phyloP scores from a whole-genome alignment of 1,140 invertebrate species.

The Cepaea nemoralis region DNA sequence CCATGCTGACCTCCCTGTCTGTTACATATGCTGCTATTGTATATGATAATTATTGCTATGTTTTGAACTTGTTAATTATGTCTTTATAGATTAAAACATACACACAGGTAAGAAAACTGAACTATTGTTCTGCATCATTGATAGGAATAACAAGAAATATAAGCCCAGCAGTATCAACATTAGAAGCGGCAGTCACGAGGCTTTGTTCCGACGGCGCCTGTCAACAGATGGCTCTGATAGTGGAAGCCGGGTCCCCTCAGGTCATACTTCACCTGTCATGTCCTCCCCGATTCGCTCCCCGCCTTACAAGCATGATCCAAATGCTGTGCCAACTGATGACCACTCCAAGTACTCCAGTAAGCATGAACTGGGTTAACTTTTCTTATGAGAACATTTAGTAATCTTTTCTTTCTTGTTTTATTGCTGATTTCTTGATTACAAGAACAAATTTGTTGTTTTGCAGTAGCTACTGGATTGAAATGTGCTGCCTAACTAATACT shows the following conservation, averaged over 20 bases:
- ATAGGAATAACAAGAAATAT: slow-evolving; percentile 55
- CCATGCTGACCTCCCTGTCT: too few species aligned
- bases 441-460: too few species aligned
- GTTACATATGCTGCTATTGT: too few species aligned
- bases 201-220: slow-evolving; percentile 75
- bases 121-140: not conserved
- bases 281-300: slow-evolving; percentile 75
- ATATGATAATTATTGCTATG: too few species aligned
- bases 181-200: slow-evolving; percentile 62
- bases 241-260: slow-evolving; percentile 74
- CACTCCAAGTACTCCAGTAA: slow-evolving; percentile 47
- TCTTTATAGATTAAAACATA: too few species aligned
- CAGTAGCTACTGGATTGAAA: too few species aligned
- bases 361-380: slow-evolving; percentile 3
- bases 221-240: slow-evolving; percentile 75
- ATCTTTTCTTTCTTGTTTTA: not conserved
- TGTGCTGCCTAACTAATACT: too few species aligned
- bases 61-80: too few species aligned
- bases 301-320: slow-evolving; percentile 53
- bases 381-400: not conserved
- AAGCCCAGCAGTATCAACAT: slow-evolving; percentile 55
- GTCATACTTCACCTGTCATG: slow-evolving; percentile 74
- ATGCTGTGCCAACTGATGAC: slow-evolving; percentile 44
- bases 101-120: not conserved
- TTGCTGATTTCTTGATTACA: too few species aligned